These are phyloP conservation scores for Rhagonycha fulva DNA, from an alignment of 2,888 invertebrate genomes.

Conservation along the genomic window DNA sequence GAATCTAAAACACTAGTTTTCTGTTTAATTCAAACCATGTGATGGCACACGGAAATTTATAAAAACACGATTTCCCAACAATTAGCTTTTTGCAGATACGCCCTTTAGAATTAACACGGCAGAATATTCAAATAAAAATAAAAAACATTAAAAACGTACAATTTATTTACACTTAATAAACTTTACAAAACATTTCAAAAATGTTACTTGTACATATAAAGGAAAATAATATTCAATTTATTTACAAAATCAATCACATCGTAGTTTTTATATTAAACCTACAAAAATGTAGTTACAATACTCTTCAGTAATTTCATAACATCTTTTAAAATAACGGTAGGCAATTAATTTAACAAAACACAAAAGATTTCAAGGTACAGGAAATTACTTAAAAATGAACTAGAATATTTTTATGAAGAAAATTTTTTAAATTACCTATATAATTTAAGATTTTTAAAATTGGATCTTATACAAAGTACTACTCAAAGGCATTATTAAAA, in stretches of 20 bases:
- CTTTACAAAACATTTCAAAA: slow-evolving; percentile 7
- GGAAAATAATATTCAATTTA: slow-evolving; percentile 2
- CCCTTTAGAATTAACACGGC: no score
- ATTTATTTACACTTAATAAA: slow-evolving; percentile 4
- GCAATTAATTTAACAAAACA: background rate
- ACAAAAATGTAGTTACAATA: background rate
- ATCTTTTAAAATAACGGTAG: background rate
- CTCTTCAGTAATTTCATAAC: background rate
- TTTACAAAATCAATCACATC: slow-evolving; percentile 9
- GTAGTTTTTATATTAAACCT: slow-evolving; percentile 5
- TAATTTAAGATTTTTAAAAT: background rate
- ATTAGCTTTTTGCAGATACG: no score
- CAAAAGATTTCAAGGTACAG: background rate
- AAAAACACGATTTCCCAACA: no score
- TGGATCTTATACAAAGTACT: background rate
- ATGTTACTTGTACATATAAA: slow-evolving; percentile 4
- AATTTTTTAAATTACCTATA: background rate
- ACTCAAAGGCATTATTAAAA: background rate
- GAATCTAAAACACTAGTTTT: no score
- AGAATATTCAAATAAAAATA: background rate
- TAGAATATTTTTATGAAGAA: background rate
- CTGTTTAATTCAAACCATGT: no score
- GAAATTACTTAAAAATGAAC: background rate
- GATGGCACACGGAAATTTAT: no score
- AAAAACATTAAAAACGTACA: background rate